Conservation (phyloP, 2,113 vertebrate genomes). For the Solenodon paradoxus region DNA sequence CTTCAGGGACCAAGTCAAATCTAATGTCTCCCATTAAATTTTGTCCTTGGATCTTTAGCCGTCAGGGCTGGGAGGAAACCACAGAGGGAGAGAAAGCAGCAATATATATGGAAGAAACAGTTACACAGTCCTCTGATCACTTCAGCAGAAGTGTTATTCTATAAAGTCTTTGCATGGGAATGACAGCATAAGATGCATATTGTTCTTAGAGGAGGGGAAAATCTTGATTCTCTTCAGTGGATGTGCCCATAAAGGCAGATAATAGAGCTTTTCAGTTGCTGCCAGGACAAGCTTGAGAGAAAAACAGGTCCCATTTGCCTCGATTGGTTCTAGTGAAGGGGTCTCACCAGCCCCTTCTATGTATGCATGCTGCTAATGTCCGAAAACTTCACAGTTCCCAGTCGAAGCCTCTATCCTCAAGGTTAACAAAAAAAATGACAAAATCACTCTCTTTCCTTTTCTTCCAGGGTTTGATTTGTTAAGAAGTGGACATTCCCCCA, state of each 20-base stretch:
- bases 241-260: not conserved
- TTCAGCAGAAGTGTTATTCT: not conserved
- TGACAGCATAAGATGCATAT: not conserved
- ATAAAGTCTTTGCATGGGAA: conserved; percentile 50
- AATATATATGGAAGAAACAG: conserved; percentile 1
- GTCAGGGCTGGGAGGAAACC: not conserved
- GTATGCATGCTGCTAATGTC: not conserved
- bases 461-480: not conserved
- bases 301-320: not conserved
- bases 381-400: not conserved
- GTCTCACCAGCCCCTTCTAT: not conserved
- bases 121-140: not conserved
- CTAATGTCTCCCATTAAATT: not conserved
- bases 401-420: not conserved
- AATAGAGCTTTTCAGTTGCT: not conserved
- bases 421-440: not conserved
- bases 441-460: not conserved
- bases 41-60: not conserved
- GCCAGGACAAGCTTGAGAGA: not conserved
- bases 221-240: conserved; percentile 6
- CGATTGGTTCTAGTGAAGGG: rapidly evolving
- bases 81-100: not conserved
- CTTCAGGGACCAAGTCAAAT: not conserved
- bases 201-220: conserved; percentile 60
- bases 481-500: not conserved